Evolutionary conservation across 2,113 vertebrate genomes (phyloP), one percentile per base, ranked within the genome.

Genomic region (Sinocyclocheilus rhinocerous): DNA sequence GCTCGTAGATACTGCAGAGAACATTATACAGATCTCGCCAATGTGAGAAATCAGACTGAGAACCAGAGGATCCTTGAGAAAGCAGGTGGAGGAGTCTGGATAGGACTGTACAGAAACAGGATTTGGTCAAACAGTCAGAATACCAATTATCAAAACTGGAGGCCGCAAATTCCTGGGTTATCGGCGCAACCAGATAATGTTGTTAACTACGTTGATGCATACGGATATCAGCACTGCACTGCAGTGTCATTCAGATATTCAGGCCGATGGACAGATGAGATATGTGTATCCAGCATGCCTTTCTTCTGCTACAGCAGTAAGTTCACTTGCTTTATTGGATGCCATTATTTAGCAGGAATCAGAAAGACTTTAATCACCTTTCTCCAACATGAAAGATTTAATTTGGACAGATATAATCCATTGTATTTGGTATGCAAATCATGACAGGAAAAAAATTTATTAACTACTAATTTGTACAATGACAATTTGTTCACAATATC

Each of bases 251-350:
- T 87, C 4, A 0, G 6, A 16, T 76, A 79, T 87, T 78, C 11
- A 16, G 86, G 86, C 4, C 33, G 22, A 39, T 87, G 81, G 86
- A 84, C 59, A 70, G 83, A 85, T 70, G 87, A 87, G 87, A 2
- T 69, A 15, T 70, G n/a, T 29, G 4, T 76, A 65, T 12, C 36
- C n/a, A 55, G 11, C 8, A 12, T 85, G 7, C 84, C 78, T 52
- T 85, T 85, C 67, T 33, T 87, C 63, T 87, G 86, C 12, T 87
- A 72, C 36, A 67, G 24, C 15, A 69, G 86, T 87, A 33, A 61
- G 86, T 77, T 65, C n/a, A 6, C 6, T 59, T 6, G 0, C 24
- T 78, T 75, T 75, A 2, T 24, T 75, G 1, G n/a, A 16, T n/a
- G 2, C 20, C 5, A 26, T 76, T 76, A 24, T 24, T 48, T 48